Percentiles rank a stretch among this genome's conserved stretches.
Conservation (phyloP, 64 coral and sea anemone genomes). For the Pocillopora verrucosa region DNA sequence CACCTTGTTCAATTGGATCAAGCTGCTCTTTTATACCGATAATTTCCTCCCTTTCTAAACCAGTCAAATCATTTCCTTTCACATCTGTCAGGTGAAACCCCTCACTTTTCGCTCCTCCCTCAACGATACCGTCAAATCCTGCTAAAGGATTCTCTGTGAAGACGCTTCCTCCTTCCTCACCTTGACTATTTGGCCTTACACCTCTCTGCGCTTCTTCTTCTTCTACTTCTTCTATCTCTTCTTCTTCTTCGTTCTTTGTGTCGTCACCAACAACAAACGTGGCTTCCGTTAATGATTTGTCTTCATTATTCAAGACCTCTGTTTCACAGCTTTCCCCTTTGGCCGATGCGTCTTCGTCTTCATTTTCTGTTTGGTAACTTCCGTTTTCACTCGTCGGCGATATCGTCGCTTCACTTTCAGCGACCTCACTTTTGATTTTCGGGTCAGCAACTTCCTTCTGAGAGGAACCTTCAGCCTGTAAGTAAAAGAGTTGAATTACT, state of each 20-base stretch:
- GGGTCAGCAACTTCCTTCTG: not conserved
- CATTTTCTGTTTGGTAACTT: not conserved
- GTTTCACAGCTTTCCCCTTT: not conserved
- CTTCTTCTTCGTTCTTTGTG: not conserved
- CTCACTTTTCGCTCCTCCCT: not conserved
- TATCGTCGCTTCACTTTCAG: not conserved
- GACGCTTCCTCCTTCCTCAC: not conserved
- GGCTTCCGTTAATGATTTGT: not conserved
- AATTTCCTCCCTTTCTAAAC: not conserved
- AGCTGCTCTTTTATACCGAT: not conserved
- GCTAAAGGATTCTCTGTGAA: not conserved
- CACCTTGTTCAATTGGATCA: not conserved
- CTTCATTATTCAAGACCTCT: not conserved
- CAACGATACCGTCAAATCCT: not conserved
- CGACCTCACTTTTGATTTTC: not conserved
- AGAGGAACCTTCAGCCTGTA: not conserved
- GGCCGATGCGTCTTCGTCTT: not conserved
- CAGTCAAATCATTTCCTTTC: not conserved
- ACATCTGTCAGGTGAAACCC: not conserved
- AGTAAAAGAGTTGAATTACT: not conserved
- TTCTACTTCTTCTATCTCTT: not conserved
- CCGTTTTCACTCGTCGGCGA: not conserved
- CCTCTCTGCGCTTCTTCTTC: not conserved
- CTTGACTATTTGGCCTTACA: too few species aligned
- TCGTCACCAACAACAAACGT: slow-evolving; percentile 19